A percentile compares a stretch with the other conserved stretches of the same genome.
phyloP scores from a whole-genome alignment of 2,888 invertebrate genomes.

The Beris morrisii region DNA sequence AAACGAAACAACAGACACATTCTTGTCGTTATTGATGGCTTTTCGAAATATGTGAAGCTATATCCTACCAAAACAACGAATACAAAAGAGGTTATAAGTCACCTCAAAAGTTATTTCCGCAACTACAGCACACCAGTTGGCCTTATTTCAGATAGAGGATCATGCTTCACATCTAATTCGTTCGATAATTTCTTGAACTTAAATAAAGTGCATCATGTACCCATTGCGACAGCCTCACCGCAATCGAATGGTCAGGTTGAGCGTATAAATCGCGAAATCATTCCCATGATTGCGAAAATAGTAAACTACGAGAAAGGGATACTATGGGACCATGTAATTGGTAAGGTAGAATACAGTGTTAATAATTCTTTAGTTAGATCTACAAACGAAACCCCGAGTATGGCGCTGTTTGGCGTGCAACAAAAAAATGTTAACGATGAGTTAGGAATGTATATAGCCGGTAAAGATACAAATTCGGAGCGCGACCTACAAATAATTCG shows the following conservation, averaged over 20 bases:
- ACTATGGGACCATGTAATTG: slow-evolving; percentile 33
- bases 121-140: slow-evolving; percentile 41
- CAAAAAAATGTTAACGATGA: slow-evolving; percentile 40
- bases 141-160: slow-evolving; percentile 51
- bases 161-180: slow-evolving; percentile 47
- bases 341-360: slow-evolving; percentile 41
- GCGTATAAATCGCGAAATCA: slow-evolving; percentile 39
- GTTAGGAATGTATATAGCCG: too few relatives aligned
- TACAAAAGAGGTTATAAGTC: slow-evolving; percentile 43
- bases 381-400: slow-evolving; percentile 44
- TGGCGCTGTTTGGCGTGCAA: slow-evolving; percentile 43
- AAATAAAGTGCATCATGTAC: slow-evolving; percentile 36
- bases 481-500: slow-evolving; percentile 22
- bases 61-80: slow-evolving; percentile 46
- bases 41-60: slow-evolving; percentile 49
- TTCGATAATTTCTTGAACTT: slow-evolving; percentile 46
- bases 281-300: slow-evolving; percentile 36
- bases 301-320: slow-evolving; percentile 31
- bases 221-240: slow-evolving; percentile 22
- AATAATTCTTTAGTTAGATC: slow-evolving; percentile 44
- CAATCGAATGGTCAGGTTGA: slow-evolving; percentile 39
- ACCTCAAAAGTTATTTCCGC: slow-evolving; percentile 41
- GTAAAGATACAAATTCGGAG: too few relatives aligned
- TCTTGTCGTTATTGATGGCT: slow-evolving; percentile 49
- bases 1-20: slow-evolving; percentile 46